Percentiles rank a stretch among this genome's conserved stretches.
phyloP scores from a whole-genome alignment of 2,113 vertebrate genomes.

The Hydrolagus affinis region DNA sequence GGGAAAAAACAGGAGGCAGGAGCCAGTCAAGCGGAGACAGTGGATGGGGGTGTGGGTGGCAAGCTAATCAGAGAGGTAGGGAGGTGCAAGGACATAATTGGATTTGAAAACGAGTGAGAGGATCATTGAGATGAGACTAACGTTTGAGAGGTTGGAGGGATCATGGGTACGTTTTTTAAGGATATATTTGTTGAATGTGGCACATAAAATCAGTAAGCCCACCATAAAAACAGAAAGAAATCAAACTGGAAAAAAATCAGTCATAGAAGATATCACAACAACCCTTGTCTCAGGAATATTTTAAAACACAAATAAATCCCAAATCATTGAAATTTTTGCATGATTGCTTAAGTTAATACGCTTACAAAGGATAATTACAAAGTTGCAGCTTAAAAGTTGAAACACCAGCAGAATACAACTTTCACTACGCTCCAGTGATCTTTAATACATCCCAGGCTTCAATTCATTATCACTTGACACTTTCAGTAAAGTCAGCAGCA shows the following conservation, averaged over 20 bases:
- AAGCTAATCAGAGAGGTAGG: no score
- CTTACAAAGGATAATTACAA: background rate
- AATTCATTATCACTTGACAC: conserved; percentile 2
- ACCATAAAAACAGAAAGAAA: background rate
- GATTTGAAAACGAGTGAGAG: no score
- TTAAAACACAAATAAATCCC: background rate
- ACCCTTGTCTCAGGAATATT: background rate
- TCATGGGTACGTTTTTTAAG: no score
- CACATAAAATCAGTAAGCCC: background rate
- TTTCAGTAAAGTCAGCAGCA: background rate
- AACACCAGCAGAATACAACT: background rate
- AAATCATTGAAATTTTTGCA: background rate
- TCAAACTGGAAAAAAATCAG: background rate
- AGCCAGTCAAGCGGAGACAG: no score
- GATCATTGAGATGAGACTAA: no score
- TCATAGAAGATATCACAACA: no score
- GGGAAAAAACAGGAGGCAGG: no score
- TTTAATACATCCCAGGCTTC: background rate
- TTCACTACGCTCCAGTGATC: background rate
- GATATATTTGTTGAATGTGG: no score
- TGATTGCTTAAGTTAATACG: background rate
- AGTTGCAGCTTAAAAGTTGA: background rate
- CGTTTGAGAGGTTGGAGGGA: no score
- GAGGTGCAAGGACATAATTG: no score
- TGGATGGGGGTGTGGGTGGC: no score